Evolutionary conservation across 1,140 invertebrate species (phyloP), one percentile per base, ranked within the genome.

Genomic region (Temnothorax longispinosus): DNA sequence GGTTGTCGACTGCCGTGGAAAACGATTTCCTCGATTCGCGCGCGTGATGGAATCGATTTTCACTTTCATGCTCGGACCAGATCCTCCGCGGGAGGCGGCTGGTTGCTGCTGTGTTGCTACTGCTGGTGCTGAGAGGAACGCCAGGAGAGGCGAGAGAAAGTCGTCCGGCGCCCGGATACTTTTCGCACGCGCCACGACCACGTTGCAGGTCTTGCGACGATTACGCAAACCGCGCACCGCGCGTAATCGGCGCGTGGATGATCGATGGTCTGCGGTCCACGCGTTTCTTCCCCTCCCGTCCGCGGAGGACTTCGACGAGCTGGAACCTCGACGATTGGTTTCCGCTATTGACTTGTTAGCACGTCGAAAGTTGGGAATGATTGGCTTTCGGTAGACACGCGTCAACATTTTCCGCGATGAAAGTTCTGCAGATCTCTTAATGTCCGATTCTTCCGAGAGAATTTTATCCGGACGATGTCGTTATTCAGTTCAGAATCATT

Each of bases 121-220:
- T 58, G 13, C 47, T 35, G 62, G 32, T 52, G 47, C 27, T 13
- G 27, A 71, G 47, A 86, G 85, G 58, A 32, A 62, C 41, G 56
- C 13, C 60, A 27, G n/a, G n/a, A 84, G 32, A 84, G 84, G 78
- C 65, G 54, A 90, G 90, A 90, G 90, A 91, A 91, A 91, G 90
- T 88, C 82, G 72, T 78, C 56, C 41, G 58, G 41, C 62, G 58
- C 50, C 50, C 58, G 54, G 41, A 41, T 67, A 54, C 65, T 88
- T 88, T 88, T 88, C 54, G 21, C 81, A 65, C 85, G 75, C 10
- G 21, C 21, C 35, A 32, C 52, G 64, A 81, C 56, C 62, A 69
- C 50, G 8, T 60, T 71, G n/a, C 78, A 35, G 54, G 52, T 44
- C 41, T 38, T 56, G 67, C 47, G 75, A 56, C 44, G 75, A 56